These are phyloP conservation scores for Pomacea maculata DNA, from an alignment of 1,140 invertebrate genomes.

Conservation along the genomic window DNA sequence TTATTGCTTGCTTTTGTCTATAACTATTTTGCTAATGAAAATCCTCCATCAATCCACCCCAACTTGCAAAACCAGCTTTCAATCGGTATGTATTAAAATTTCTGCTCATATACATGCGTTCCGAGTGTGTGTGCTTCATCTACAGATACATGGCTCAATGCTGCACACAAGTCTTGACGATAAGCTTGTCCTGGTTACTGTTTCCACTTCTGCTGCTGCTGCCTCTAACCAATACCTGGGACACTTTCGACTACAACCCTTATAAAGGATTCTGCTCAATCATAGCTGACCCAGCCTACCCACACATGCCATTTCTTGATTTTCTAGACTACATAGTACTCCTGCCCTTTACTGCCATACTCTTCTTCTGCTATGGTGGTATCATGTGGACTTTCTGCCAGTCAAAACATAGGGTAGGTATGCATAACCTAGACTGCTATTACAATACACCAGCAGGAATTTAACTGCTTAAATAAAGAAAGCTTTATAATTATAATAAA, in stretches of 20 bases:
- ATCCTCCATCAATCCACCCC: too few relatives aligned
- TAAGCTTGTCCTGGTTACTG: slow-evolving; percentile 28
- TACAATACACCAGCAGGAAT: too few relatives aligned
- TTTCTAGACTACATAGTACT: slow-evolving; percentile 21
- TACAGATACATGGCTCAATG: too few relatives aligned
- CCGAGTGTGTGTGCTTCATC: too few relatives aligned
- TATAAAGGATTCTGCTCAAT: slow-evolving; percentile 26
- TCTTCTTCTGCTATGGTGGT: slow-evolving; percentile 32
- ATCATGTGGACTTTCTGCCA: slow-evolving; percentile 23
- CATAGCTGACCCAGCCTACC: slow-evolving; percentile 16
- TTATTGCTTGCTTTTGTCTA: too few relatives aligned
- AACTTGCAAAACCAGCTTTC: too few relatives aligned
- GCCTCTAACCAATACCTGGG: slow-evolving; percentile 33
- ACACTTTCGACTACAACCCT: slow-evolving; percentile 32
- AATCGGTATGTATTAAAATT: too few relatives aligned
- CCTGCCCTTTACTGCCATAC: slow-evolving; percentile 21
- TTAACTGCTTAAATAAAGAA: too few relatives aligned
- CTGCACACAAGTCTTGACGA: neutral
- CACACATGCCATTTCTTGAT: slow-evolving; percentile 14
- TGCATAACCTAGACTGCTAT: too few relatives aligned
- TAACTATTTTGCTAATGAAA: too few relatives aligned
- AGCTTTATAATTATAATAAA: too few relatives aligned
- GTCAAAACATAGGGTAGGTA: slow-evolving; percentile 5
- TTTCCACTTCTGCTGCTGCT: slow-evolving; percentile 20
- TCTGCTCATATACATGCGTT: too few relatives aligned